Percentiles rank a stretch among this genome's conserved stretches.
phyloP scores from a whole-genome alignment of 2,888 invertebrate species.

The Aplocera efformata region DNA sequence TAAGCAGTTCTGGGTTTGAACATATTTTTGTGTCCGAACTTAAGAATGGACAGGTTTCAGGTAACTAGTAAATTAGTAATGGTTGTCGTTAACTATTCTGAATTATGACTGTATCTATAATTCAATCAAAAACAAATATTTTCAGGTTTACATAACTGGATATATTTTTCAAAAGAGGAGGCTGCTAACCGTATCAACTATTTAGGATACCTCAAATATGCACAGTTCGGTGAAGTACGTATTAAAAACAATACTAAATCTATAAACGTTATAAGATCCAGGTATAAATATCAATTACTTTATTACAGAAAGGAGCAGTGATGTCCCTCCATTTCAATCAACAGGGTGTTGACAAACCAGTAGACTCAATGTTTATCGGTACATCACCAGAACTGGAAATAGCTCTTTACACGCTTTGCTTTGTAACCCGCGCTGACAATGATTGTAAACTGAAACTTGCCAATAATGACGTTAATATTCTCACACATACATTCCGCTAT shows the following conservation, averaged over 20 bases:
- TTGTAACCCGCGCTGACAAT: slow-evolving; percentile 86
- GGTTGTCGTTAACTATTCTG: background rate
- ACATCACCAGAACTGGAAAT: slow-evolving; percentile 95
- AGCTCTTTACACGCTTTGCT: slow-evolving; percentile 94
- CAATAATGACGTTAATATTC: slow-evolving; percentile 85
- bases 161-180: slow-evolving; percentile 91
- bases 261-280: too few relatives aligned
- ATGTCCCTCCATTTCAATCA: slow-evolving; percentile 87
- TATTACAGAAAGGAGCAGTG: slow-evolving; percentile 86
- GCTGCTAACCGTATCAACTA: slow-evolving; percentile 85
- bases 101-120: background rate
- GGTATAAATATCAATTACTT: too few relatives aligned
- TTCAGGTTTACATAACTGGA: slow-evolving; percentile 93
- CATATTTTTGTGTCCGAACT: slow-evolving; percentile 95
- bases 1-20: slow-evolving; percentile 95
- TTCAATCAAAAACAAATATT: slow-evolving; percentile 18
- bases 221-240: slow-evolving; percentile 86
- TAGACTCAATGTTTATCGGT: slow-evolving; percentile 89
- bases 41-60: slow-evolving; percentile 86
- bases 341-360: slow-evolving; percentile 87
- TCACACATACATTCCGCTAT: slow-evolving; percentile 87
- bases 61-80: slow-evolving; percentile 35
- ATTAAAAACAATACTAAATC: background rate
- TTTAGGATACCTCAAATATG: slow-evolving; percentile 87
- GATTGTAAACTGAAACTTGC: slow-evolving; percentile 87